Conservation (phyloP, 2,888 invertebrate genomes). For the Lasioglossum lativentre region DNA sequence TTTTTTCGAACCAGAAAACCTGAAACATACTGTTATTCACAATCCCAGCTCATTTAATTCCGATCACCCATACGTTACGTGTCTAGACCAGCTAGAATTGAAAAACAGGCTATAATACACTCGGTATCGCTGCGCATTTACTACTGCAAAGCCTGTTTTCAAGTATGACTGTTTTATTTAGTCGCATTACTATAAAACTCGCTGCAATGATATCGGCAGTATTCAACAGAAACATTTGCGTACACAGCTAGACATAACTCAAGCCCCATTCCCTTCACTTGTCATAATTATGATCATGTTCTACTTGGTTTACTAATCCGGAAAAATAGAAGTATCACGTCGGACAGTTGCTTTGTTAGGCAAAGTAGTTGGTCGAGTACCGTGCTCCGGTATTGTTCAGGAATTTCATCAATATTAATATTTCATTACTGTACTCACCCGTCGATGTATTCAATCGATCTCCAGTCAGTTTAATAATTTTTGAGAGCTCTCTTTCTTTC, state of each 20-base stretch:
- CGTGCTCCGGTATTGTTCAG: background rate
- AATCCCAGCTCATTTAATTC: background rate
- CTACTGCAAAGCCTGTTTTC: background rate
- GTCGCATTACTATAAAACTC: background rate
- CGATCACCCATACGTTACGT: background rate
- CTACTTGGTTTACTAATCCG: background rate
- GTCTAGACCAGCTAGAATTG: background rate
- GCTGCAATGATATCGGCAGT: background rate
- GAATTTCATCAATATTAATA: background rate
- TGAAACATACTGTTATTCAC: background rate
- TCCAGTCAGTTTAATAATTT: background rate
- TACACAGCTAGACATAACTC: background rate
- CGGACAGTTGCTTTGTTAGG: background rate
- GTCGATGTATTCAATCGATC: background rate
- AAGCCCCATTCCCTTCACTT: background rate
- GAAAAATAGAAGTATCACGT: background rate
- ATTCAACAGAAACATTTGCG: background rate
- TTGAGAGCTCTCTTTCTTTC: background rate
- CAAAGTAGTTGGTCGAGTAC: background rate
- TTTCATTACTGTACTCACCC: background rate
- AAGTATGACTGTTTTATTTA: background rate
- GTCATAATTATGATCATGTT: slow-evolving; percentile 3
- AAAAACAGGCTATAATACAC: background rate
- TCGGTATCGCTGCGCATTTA: background rate
- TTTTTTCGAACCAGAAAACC: background rate